A percentile compares a stretch with the other conserved stretches of the same genome.
Evolutionary conservation across 1,140 invertebrate species (phyloP).

Genomic region (Drosophila seguyi): DNA sequence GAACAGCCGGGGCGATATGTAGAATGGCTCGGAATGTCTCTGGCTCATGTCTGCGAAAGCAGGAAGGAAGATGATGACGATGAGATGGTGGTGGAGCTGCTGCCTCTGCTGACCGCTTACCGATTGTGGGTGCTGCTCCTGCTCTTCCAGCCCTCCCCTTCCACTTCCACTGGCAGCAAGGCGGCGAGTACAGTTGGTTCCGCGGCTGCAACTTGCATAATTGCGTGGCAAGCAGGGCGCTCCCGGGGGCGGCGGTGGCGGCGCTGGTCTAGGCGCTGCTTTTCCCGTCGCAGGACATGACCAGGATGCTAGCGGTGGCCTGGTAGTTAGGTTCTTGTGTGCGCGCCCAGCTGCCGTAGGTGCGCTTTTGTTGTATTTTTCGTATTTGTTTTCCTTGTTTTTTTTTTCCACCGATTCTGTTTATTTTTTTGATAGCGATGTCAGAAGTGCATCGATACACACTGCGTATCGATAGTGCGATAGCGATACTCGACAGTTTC

Average conservation of each 20-base stretch:
- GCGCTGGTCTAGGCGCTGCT: constrained; percentile 6
- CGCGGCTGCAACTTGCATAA: constrained; percentile 76
- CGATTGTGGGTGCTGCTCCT: constrained; percentile 15
- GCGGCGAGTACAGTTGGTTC: constrained; percentile 50
- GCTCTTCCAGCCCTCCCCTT: constrained; percentile 8
- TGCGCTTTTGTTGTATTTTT: constrained; percentile 21
- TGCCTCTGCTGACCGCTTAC: constrained; percentile 7
- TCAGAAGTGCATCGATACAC: constrained; percentile 21
- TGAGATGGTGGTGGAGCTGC: background rate
- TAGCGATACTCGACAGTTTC: background rate
- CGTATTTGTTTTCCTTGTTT: constrained; percentile 13
- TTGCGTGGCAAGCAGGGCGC: constrained; percentile 46
- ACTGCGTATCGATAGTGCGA: constrained; percentile 1
- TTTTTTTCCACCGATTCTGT: constrained; percentile 15
- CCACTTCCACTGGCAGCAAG: constrained; percentile 40
- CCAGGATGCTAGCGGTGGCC: constrained; percentile 7
- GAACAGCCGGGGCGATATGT: constrained; percentile 71
- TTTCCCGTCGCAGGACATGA: constrained; percentile 17
- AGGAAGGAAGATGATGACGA: background rate
- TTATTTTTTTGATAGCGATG: constrained; percentile 32
- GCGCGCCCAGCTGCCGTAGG: constrained; percentile 11
- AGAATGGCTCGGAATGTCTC: constrained; percentile 83
- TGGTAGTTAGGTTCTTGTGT: constrained; percentile 4
- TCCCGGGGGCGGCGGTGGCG: constrained; percentile 9
- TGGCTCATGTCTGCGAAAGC: constrained; percentile 60